A percentile compares a stretch with the other conserved stretches of the same genome.
Evolutionary conservation across 2,113 vertebrate species (phyloP).

Genomic region (Harpagus bidentatus): DNA sequence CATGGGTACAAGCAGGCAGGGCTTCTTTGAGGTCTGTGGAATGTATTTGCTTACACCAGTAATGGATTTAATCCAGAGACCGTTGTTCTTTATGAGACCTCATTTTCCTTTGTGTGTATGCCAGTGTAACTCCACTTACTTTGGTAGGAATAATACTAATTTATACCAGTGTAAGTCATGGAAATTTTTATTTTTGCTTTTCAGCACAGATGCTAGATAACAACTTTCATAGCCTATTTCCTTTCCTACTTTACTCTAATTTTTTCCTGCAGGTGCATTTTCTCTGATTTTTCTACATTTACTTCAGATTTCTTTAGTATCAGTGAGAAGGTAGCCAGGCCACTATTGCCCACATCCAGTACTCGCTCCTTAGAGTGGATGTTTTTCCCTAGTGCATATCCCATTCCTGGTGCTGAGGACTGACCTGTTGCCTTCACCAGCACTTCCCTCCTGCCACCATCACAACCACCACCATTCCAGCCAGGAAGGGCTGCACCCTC

Average conservation of each 20-base stretch:
- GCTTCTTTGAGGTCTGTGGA: slow-evolving; percentile 11
- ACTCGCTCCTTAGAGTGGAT: not conserved
- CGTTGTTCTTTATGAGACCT: not conserved
- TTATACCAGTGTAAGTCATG: not conserved
- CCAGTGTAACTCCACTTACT: not conserved
- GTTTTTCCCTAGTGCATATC: not conserved
- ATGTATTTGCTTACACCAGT: slow-evolving; percentile 5
- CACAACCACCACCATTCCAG: not conserved
- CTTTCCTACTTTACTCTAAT: not conserved
- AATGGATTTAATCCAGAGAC: slow-evolving; percentile 1
- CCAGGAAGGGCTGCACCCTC: not conserved
- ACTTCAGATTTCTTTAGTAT: not conserved
- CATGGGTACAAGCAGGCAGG: not conserved
- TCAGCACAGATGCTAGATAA: not conserved
- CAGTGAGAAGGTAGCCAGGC: not conserved
- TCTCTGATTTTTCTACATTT: not conserved
- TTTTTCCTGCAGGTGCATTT: not conserved
- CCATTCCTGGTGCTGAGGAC: not conserved
- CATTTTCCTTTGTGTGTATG: slow-evolving; percentile 15
- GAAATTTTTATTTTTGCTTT: not conserved
- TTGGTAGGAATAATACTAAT: not conserved
- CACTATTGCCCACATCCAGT: not conserved
- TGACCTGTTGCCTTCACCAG: not conserved
- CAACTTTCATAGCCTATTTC: not conserved
- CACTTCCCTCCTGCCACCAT: not conserved